These are phyloP conservation scores for Ptilodon capucinus DNA, from an alignment of 2,888 invertebrate species.

Conservation along the genomic window DNA sequence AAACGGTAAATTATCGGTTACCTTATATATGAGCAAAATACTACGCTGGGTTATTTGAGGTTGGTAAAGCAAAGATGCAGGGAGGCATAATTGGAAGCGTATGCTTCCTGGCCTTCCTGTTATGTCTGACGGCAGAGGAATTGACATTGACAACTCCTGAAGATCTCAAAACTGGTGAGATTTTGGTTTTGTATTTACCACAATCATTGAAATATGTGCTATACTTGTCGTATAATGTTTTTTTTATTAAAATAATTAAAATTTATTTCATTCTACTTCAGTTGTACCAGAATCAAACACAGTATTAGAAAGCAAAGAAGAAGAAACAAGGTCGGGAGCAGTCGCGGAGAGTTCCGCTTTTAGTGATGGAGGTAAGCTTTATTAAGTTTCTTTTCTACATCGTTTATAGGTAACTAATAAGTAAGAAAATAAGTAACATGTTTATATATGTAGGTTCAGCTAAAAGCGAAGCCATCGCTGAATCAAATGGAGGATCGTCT, in stretches of 20 bases:
- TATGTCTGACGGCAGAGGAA: slow-evolving; percentile 27
- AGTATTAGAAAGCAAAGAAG: background rate
- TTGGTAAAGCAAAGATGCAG: slow-evolving; percentile 29
- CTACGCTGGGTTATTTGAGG: background rate
- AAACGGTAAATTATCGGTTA: slow-evolving; percentile 15
- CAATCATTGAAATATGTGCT: background rate
- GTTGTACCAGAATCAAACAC: slow-evolving; percentile 7
- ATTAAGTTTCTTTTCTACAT: background rate
- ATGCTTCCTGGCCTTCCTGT: slow-evolving; percentile 36
- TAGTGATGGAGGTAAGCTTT: slow-evolving; percentile 13
- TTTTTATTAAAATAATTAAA: background rate
- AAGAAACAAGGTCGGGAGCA: slow-evolving; percentile 19
- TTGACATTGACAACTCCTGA: slow-evolving; percentile 7
- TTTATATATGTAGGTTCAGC: slow-evolving; percentile 2
- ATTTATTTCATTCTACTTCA: too few species aligned
- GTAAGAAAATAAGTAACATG: background rate
- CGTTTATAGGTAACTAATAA: background rate
- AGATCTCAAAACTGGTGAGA: slow-evolving; percentile 38
- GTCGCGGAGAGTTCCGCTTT: slow-evolving; percentile 9
- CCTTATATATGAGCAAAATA: slow-evolving; percentile 20
- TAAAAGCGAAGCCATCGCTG: slow-evolving; percentile 3
- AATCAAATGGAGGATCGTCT: slow-evolving; percentile 7
- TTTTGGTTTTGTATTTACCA: too few species aligned
- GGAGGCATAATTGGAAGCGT: slow-evolving; percentile 26
- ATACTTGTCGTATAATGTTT: background rate